A percentile compares a stretch with the other conserved stretches of the same genome.
Conservation (phyloP, 2,113 vertebrate species). For the Nycticryphes semicollaris region DNA sequence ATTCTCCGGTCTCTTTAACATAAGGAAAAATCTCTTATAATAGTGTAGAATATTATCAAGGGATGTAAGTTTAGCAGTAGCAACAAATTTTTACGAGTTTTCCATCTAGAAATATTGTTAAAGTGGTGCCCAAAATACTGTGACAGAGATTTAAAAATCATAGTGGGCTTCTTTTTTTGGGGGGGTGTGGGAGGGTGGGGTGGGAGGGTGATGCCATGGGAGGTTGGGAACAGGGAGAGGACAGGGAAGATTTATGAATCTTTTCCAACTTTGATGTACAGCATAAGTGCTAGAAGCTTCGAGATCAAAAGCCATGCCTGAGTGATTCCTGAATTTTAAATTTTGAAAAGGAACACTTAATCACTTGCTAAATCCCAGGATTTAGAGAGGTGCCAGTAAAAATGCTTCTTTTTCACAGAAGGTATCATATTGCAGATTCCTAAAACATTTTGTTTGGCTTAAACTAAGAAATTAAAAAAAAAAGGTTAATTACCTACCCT, state of each 20-base stretch:
- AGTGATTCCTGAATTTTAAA: not conserved
- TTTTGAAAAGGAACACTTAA: not conserved
- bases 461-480: not conserved
- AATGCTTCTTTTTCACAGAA: not conserved
- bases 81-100: not conserved
- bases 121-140: not conserved
- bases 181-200: too few relatives aligned
- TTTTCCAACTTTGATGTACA: not conserved
- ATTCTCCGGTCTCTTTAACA: constrained; percentile 21
- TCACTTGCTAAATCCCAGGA: not conserved
- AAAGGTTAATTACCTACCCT: not conserved
- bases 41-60: constrained; percentile 13
- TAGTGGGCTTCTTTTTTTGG: not conserved
- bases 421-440: not conserved
- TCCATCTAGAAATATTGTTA: not conserved
- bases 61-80: not conserved
- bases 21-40: constrained; percentile 14
- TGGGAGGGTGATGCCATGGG: too few relatives aligned
- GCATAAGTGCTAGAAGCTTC: not conserved
- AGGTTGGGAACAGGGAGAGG: not conserved
- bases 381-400: not conserved
- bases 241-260: not conserved
- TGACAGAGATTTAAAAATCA: not conserved
- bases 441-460: not conserved
- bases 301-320: not conserved